Evolutionary conservation across 2,888 invertebrate species (phyloP), one percentile per base, ranked within the genome.

Genomic region (Buathra laborator): DNA sequence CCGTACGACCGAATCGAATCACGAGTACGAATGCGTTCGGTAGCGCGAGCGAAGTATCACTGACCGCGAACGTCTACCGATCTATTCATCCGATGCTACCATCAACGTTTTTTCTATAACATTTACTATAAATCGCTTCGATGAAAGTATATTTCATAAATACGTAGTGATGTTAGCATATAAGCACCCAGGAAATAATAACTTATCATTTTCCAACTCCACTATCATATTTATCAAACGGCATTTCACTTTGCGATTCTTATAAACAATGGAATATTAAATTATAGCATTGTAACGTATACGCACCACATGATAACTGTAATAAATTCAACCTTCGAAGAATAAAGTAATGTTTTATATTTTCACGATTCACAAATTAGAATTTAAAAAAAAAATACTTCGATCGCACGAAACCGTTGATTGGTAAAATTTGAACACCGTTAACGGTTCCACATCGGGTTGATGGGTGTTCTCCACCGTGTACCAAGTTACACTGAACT

Each of bases 401-500:
- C 5, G 3, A 51, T 44, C 24, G 53, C 6, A 14, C 29, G 16
- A 43, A 37, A 6, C 4, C 67, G 32, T 19, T 43, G 46, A 62
- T 24, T 5, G 48, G n/a, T 32, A 14, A 7, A 7, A 32, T n/a
- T 24, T 24, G 46, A 72, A 53, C 48, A 74, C n/a, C 51, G 16
- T 43, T 29, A 4, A 37, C 24, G n/a, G 14, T 19, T 71, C 16
- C 48, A 48, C 19, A 16, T 67, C 68, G 29, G 44, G 37, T 77
- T 67, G 79, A 67, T 76, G 14, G 48, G 78, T 80, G 78, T 66
- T 84, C 67, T 43, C 76, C 76, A 84, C 81, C 82, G 86, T 84
- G 84, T 81, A 67, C 59, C 81, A 81, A 76, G 86, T 86, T 75
- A 76, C 84, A 86, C 81, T 84, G 81, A 79, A 76, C 80, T 74